Conservation (phyloP, 2,888 invertebrate species). For the Cremastinae sp. region DNA sequence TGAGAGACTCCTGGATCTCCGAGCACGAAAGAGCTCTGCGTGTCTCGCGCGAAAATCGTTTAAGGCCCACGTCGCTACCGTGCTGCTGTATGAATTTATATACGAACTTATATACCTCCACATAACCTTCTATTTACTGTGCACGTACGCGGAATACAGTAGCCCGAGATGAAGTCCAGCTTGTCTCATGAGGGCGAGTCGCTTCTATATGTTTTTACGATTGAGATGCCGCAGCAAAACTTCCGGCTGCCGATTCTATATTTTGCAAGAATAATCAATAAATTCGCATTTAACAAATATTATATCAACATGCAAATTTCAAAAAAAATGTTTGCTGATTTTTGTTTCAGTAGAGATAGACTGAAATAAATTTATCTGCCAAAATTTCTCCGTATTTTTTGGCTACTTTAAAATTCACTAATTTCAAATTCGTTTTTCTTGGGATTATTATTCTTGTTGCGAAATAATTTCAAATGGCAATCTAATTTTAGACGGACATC, state of each 20-base stretch:
- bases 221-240: slow-evolving; percentile 30
- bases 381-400: too few species aligned
- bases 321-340: too few species aligned
- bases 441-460: too few species aligned
- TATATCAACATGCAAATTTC: too few species aligned
- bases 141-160: neutral
- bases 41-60: slow-evolving; percentile 68
- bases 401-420: too few species aligned
- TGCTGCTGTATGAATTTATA: slow-evolving; percentile 42
- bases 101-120: slow-evolving; percentile 15
- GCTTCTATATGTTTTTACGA: slow-evolving; percentile 19
- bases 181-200: slow-evolving; percentile 5
- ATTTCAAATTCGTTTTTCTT: too few species aligned
- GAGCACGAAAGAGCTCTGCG: slow-evolving; percentile 64
- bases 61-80: slow-evolving; percentile 62
- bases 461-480: too few species aligned
- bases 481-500: too few species aligned
- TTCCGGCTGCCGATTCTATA: slow-evolving; percentile 4
- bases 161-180: slow-evolving; percentile 4
- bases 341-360: too few species aligned
- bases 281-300: too few species aligned
- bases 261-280: too few species aligned
- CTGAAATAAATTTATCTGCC: too few species aligned
- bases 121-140: slow-evolving; percentile 18
- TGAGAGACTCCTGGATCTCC: slow-evolving; percentile 36